These are phyloP conservation scores for Spodoptera littoralis DNA, from an alignment of 2,888 invertebrate species.

Conservation along the genomic window DNA sequence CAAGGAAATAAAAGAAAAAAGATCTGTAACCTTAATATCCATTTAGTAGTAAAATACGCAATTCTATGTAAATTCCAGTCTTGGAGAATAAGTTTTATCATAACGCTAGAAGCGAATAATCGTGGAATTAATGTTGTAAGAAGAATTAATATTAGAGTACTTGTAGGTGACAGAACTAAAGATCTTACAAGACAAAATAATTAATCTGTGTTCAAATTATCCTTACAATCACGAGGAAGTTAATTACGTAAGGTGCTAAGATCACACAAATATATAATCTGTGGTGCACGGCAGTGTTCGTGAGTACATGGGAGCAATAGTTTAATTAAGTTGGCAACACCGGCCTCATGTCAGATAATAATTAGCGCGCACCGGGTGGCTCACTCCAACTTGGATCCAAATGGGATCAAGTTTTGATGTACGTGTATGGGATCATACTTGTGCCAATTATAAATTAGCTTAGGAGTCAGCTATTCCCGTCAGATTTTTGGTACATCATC, in stretches of 20 bases:
- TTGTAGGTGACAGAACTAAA: constrained; percentile 3
- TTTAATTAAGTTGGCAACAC: constrained; percentile 59
- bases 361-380: constrained; percentile 45
- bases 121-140: not conserved
- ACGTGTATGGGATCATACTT: constrained; percentile 15
- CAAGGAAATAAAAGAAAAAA: constrained; percentile 30
- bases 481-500: no score
- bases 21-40: constrained; percentile 7
- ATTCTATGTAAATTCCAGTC: not conserved
- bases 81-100: no score
- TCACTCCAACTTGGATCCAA: constrained; percentile 18
- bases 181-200: constrained; percentile 7
- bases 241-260: constrained; percentile 36
- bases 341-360: constrained; percentile 53
- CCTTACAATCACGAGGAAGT: constrained; percentile 10
- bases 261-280: constrained; percentile 7
- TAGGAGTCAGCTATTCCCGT: not conserved
- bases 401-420: constrained; percentile 23
- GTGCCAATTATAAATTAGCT: constrained; percentile 21
- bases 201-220: constrained; percentile 14
- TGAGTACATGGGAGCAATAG: constrained; percentile 34
- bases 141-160: not conserved
- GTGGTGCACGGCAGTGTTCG: constrained; percentile 5
- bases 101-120: not conserved
- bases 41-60: constrained; percentile 29